Percentiles rank a stretch among this genome's conserved stretches.
Evolutionary conservation across 2,113 vertebrate genomes (phyloP).

Genomic region (Picathartes gymnocephalus): DNA sequence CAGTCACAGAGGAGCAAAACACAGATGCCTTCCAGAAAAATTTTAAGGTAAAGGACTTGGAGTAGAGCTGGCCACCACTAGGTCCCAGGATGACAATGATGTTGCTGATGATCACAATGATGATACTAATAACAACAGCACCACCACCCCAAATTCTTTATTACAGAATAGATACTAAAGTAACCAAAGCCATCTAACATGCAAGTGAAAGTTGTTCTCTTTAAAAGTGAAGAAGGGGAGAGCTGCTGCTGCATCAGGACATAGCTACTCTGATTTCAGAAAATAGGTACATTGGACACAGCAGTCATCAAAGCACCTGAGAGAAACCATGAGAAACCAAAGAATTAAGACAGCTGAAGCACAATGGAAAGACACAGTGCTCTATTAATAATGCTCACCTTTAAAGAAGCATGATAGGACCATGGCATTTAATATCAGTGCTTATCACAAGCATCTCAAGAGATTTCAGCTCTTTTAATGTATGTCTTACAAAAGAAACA

Average conservation of each 20-base stretch:
- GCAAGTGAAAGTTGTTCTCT: neutral
- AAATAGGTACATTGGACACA: neutral
- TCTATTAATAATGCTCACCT: conserved; percentile 49
- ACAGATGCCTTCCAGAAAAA: neutral
- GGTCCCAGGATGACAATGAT: neutral
- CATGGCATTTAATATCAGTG: conserved; percentile 24
- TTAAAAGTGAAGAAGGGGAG: neutral
- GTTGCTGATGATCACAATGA: neutral
- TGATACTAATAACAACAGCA: neutral
- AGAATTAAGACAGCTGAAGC: conserved; percentile 19
- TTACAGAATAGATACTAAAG: neutral
- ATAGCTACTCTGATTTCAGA: neutral
- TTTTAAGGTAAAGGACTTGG: neutral
- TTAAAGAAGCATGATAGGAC: conserved; percentile 37
- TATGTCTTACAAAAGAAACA: conserved; percentile 37
- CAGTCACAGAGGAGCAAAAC: neutral
- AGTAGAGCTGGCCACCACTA: neutral
- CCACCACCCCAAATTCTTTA: neutral
- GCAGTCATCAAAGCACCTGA: neutral
- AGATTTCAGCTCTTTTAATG: conserved; percentile 50
- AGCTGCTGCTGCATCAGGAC: neutral
- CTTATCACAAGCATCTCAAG: conserved; percentile 54
- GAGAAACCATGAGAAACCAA: neutral
- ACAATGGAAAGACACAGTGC: neutral
- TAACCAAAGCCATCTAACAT: neutral